phyloP scores from a whole-genome alignment of 92 coral and sea anemone species.

The Actinernus sp. region DNA sequence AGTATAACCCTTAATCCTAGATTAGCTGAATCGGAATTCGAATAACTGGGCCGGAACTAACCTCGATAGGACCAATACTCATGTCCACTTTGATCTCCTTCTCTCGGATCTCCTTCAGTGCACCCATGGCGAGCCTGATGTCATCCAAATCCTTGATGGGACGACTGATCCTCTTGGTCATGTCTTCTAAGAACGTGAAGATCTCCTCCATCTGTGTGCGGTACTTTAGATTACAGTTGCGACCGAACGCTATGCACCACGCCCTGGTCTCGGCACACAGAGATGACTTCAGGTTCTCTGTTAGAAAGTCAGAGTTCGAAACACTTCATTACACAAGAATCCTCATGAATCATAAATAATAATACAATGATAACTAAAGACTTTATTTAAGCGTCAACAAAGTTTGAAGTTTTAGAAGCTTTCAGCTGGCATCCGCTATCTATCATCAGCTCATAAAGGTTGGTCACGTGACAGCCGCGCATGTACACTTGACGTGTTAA shows the following conservation, averaged over 20 bases:
- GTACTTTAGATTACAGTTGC: conserved; percentile 80
- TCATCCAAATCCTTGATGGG: conserved; percentile 96
- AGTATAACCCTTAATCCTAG: no score
- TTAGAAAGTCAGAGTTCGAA: background rate
- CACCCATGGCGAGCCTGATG: conserved; percentile 87
- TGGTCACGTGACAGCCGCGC: no score
- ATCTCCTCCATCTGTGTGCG: conserved; percentile 92
- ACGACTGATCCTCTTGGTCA: conserved; percentile 87
- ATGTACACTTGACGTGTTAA: no score
- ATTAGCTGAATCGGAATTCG: no score
- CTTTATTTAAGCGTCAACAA: no score
- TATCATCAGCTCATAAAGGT: no score
- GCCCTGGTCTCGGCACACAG: conserved; percentile 93
- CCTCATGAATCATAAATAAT: no score
- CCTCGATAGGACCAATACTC: conserved; percentile 93
- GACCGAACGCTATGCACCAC: conserved; percentile 88
- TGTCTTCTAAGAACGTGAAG: conserved; percentile 80
- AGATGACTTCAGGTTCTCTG: conserved; percentile 86
- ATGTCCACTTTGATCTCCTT: conserved; percentile 90
- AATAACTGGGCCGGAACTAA: no score
- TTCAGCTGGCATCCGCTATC: no score
- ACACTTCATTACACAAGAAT: no score
- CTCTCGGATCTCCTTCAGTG: conserved; percentile 87
- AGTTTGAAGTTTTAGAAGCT: no score
- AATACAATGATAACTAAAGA: no score